phyloP scores from a whole-genome alignment of 2,113 vertebrate genomes.

The Machaerirhynchus nigripectus region DNA sequence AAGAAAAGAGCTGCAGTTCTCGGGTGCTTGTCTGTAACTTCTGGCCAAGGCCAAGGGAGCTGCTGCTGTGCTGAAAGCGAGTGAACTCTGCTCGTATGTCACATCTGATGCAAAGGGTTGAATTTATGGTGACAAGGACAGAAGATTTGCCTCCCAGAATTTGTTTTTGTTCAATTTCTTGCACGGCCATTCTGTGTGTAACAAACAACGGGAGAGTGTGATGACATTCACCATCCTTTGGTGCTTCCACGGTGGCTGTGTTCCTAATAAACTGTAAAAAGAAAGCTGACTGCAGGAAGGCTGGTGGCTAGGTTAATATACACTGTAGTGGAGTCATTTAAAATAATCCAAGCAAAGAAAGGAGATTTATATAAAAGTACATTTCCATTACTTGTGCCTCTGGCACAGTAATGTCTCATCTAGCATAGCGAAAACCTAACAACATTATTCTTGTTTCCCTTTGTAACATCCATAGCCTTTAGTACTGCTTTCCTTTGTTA shows the following conservation, averaged over 20 bases:
- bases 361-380: slow-evolving; percentile 46
- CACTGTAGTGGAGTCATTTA: slow-evolving; percentile 27
- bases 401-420: not conserved
- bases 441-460: not conserved
- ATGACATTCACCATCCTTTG: not conserved
- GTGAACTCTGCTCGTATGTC: accelerated
- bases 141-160: not conserved
- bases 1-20: not conserved
- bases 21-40: not conserved
- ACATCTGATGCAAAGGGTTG: accelerated
- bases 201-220: not conserved
- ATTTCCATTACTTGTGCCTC: slow-evolving; percentile 23
- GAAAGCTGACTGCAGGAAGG: not conserved
- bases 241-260: not conserved
- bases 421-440: not conserved
- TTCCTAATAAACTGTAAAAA: slow-evolving; percentile 27
- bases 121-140: not conserved
- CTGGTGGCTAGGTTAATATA: slow-evolving; percentile 30
- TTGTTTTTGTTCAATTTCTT: not conserved
- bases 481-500: not conserved
- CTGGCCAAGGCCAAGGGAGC: not conserved
- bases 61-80: accelerated
- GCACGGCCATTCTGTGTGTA: not conserved
- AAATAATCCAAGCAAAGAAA: slow-evolving; percentile 55
- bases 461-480: not conserved